Evolutionary conservation across 1,140 invertebrate species (phyloP).

Genomic region (Trachelipus rathkii): DNA sequence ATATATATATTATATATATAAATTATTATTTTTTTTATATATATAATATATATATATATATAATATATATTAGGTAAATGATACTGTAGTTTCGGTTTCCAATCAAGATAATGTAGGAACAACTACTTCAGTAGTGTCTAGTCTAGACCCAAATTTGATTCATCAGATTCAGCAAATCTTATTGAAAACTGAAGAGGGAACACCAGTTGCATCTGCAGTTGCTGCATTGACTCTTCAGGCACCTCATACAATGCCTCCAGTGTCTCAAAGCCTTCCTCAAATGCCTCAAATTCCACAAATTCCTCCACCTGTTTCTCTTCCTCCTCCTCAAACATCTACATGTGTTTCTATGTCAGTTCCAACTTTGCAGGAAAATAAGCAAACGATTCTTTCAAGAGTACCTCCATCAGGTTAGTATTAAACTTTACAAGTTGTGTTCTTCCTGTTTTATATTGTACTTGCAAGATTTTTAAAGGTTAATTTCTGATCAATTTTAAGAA

Average conservation of each 20-base stretch:
- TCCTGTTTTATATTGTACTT: no score
- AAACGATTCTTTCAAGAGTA: conserved; percentile 26
- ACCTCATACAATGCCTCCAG: conserved; percentile 16
- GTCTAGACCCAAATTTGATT: conserved; percentile 39
- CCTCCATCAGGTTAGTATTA: conserved; percentile 25
- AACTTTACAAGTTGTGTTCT: neutral
- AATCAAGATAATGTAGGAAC: conserved; percentile 26
- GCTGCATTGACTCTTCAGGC: conserved; percentile 33
- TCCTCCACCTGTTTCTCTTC: neutral
- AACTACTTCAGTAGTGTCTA: conserved; percentile 36
- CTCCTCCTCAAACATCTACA: neutral
- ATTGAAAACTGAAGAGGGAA: conserved; percentile 35
- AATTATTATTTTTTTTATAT: no score
- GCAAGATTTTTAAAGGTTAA: no score
- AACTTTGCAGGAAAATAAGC: conserved; percentile 26
- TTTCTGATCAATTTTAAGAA: no score
- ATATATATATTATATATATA: no score
- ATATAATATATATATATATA: no score
- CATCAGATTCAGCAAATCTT: conserved; percentile 45
- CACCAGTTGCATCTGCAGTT: conserved; percentile 37
- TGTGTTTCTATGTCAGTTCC: neutral
- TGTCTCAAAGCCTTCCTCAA: neutral
- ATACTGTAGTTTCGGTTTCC: conserved; percentile 16
- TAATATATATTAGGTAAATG: no score
- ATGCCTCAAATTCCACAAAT: neutral